Evolutionary conservation across 2,888 invertebrate genomes (phyloP).

Genomic region (Macrophya annulata): DNA sequence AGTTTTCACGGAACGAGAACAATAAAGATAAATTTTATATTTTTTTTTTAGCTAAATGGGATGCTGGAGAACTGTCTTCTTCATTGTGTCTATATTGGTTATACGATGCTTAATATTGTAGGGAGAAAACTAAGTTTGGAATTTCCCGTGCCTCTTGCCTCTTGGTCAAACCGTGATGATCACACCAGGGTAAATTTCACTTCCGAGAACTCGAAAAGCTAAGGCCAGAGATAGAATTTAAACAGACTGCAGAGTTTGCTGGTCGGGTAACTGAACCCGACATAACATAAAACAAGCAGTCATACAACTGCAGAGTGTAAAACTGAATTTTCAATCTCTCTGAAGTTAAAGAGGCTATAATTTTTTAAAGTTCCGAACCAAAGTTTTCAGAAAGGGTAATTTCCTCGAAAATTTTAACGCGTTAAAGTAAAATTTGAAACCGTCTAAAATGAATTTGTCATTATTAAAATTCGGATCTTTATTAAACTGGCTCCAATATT

Average conservation of each 20-base stretch:
- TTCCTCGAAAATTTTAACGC: too few species aligned
- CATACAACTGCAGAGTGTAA: background rate
- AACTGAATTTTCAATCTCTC: background rate
- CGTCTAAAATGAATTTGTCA: too few species aligned
- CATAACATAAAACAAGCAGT: background rate
- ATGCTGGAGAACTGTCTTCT: background rate
- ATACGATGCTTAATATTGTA: background rate
- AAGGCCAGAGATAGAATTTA: slow-evolving; percentile 48
- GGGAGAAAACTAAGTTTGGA: slow-evolving; percentile 15
- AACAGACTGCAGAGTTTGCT: slow-evolving; percentile 17
- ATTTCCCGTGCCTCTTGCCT: background rate
- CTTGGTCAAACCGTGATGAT: background rate
- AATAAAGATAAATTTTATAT: background rate
- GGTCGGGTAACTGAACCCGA: slow-evolving; percentile 49
- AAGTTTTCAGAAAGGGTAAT: too few species aligned
- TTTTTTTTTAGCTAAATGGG: background rate
- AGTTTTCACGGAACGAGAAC: too few species aligned
- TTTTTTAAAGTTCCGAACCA: too few species aligned
- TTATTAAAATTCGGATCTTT: too few species aligned
- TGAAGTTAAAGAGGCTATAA: background rate
- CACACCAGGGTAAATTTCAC: slow-evolving; percentile 35
- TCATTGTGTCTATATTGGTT: background rate
- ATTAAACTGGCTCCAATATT: background rate
- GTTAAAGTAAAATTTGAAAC: too few species aligned
- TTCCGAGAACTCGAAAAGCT: slow-evolving; percentile 35